Evolutionary conservation across 2,797 vertebrate genomes (phyloP).

Genomic region (Semotilus atromaculatus): DNA sequence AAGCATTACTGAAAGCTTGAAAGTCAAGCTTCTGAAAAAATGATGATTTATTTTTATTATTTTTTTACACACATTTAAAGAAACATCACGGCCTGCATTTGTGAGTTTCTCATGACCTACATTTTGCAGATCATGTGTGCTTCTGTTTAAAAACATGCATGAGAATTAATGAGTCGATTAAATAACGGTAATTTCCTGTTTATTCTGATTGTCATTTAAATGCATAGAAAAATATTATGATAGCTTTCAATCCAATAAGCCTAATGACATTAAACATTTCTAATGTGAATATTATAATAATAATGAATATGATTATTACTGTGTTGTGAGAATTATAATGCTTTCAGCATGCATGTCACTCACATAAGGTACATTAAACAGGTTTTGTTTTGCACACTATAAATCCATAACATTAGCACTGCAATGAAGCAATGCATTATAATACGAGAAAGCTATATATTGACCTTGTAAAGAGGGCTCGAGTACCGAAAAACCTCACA

Average conservation of each 20-base stretch:
- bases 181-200: not conserved
- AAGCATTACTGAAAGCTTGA: not conserved
- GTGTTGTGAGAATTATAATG: not conserved
- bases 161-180: slow-evolving; percentile 2
- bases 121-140: not conserved
- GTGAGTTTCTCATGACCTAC: not conserved
- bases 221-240: not conserved
- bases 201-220: not conserved
- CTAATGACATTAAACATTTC: not conserved
- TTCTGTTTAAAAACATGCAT: not conserved
- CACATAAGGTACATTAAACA: not conserved
- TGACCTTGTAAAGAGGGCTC: slow-evolving; percentile 30
- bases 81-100: not conserved
- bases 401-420: not conserved
- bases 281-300: not conserved
- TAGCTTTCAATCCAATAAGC: not conserved
- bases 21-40: not conserved
- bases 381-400: not conserved
- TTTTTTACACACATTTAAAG: not conserved
- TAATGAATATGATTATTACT: not conserved
- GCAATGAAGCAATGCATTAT: not conserved
- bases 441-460: not conserved
- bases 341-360: not conserved
- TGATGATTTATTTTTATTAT: too few relatives aligned
- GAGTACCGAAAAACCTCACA: not conserved